Evolutionary conservation across 2,888 invertebrate genomes (phyloP).

Genomic region (Oligia strigilis): DNA sequence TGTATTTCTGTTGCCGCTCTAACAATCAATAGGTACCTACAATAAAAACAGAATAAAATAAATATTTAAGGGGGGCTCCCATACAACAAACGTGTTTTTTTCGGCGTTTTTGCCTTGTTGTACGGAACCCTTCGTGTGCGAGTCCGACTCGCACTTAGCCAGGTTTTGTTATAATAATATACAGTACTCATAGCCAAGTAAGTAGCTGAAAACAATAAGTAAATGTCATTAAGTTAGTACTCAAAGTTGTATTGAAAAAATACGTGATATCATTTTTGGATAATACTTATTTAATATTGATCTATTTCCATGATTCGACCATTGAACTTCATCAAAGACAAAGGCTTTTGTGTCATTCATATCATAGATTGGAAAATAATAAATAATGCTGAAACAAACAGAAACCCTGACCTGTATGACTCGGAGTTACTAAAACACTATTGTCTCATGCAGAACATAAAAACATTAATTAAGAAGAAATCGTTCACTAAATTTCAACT

Average conservation of each 20-base stretch:
- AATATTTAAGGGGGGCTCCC: too few relatives aligned
- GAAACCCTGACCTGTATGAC: conserved; percentile 16
- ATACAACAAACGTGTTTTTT: too few relatives aligned
- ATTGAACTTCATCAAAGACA: conserved; percentile 41
- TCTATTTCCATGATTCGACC: conserved; percentile 25
- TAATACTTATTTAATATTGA: conserved; percentile 14
- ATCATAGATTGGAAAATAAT: conserved; percentile 22
- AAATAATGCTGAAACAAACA: conserved; percentile 37
- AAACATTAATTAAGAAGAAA: conserved; percentile 10
- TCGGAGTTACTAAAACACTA: conserved; percentile 14
- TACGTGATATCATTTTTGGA: conserved; percentile 21
- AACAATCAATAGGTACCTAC: too few relatives aligned
- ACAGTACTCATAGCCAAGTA: not conserved
- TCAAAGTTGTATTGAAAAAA: not conserved
- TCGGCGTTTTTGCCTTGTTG: too few relatives aligned
- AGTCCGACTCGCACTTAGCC: too few relatives aligned
- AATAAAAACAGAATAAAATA: too few relatives aligned
- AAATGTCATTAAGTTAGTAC: not conserved
- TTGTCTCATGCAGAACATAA: conserved; percentile 14
- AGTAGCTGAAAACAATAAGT: not conserved
- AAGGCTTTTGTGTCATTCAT: conserved; percentile 51
- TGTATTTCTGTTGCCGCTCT: too few relatives aligned
- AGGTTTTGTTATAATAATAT: too few relatives aligned
- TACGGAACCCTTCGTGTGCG: too few relatives aligned
- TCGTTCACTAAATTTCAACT: not conserved